Percentiles rank a stretch among this genome's conserved stretches.
These are phyloP conservation scores for Peromyscus maniculatus DNA, from an alignment of 2,113 vertebrate species.

Conservation along the genomic window DNA sequence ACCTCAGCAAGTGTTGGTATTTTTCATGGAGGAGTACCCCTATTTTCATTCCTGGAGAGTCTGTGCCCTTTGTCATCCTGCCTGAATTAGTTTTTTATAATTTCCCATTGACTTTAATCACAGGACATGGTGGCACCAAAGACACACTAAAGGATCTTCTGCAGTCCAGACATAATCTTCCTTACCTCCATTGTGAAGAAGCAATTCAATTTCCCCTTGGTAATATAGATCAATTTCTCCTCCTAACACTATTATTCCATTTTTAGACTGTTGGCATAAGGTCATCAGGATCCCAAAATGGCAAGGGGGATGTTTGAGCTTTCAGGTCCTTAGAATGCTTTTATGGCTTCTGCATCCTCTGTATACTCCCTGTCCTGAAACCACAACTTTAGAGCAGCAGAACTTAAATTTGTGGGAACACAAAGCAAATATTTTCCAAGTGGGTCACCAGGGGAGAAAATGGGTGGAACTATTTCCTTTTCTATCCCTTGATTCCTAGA, in stretches of 20 bases:
- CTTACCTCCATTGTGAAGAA: background rate
- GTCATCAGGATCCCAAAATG: background rate
- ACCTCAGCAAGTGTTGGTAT: background rate
- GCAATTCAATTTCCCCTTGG: background rate
- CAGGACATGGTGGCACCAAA: background rate
- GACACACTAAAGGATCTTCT: background rate
- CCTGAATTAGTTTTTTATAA: background rate
- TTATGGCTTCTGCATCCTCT: background rate
- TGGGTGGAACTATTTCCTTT: background rate
- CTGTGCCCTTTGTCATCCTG: background rate
- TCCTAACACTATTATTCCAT: background rate
- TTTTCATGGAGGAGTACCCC: background rate
- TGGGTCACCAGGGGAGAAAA: background rate
- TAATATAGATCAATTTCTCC: background rate
- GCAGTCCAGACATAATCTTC: background rate
- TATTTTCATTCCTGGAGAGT: background rate
- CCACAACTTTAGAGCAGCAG: background rate
- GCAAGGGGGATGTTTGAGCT: background rate
- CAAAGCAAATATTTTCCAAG: background rate
- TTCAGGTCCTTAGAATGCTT: background rate
- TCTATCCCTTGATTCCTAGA: background rate
- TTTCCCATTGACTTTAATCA: background rate
- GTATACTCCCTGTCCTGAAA: background rate
- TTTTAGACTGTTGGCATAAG: background rate
- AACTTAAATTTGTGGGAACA: background rate